These are phyloP conservation scores for Acanthurus tractus DNA, from an alignment of 2,797 vertebrate genomes.

Conservation along the genomic window DNA sequence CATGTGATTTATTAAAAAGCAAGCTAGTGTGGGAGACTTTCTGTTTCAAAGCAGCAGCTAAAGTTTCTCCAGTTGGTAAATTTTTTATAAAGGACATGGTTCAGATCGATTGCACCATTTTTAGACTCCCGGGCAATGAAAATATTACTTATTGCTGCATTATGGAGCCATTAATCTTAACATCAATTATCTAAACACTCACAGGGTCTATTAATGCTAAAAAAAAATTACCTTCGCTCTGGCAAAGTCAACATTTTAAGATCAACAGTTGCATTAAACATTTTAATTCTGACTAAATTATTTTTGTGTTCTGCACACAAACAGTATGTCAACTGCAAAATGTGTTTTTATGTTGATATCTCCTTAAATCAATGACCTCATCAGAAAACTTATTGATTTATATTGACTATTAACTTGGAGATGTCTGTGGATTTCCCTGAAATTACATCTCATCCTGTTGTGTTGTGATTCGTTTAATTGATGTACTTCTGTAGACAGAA, in stretches of 20 bases:
- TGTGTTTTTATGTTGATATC: too few species aligned
- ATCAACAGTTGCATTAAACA: too few species aligned
- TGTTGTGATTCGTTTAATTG: too few species aligned
- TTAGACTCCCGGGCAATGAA: background rate
- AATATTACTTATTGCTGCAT: background rate
- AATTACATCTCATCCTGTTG: too few species aligned
- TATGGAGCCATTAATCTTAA: too few species aligned
- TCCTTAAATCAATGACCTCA: too few species aligned
- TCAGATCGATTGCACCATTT: background rate
- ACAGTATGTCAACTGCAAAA: too few species aligned
- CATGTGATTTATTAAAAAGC: background rate
- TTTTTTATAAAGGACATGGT: background rate
- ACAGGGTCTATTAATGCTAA: background rate
- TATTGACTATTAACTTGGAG: too few species aligned
- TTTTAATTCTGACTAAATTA: background rate
- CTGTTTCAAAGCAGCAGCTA: background rate
- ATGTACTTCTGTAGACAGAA: too few species aligned
- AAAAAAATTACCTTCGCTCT: background rate
- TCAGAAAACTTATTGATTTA: too few species aligned
- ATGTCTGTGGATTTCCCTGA: too few species aligned
- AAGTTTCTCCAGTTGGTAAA: conserved; percentile 4
- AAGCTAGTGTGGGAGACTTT: background rate
- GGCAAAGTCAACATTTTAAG: background rate
- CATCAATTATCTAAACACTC: background rate
- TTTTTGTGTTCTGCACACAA: background rate